Conservation (phyloP, 2,888 invertebrate species). For the Apodemia hepburni region DNA sequence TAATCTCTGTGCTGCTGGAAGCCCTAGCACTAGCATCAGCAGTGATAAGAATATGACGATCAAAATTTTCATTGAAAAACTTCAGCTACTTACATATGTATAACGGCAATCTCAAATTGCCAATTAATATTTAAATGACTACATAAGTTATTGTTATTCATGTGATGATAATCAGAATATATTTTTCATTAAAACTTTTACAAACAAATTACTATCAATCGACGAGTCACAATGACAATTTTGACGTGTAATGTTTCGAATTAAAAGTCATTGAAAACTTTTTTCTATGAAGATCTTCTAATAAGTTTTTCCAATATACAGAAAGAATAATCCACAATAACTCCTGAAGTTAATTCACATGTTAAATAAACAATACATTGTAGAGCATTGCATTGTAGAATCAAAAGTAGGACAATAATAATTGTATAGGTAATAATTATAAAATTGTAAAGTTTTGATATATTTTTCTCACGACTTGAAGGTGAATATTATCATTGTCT, state of each 20-base stretch:
- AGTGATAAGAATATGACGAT: constrained; percentile 48
- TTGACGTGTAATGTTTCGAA: constrained; percentile 36
- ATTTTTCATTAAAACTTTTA: constrained; percentile 37
- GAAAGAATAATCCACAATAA: too few species aligned
- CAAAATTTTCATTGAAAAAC: constrained; percentile 58
- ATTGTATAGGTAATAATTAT: not conserved
- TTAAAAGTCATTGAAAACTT: constrained; percentile 31
- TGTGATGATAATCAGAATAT: constrained; percentile 35
- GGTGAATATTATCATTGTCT: not conserved
- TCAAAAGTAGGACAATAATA: not conserved
- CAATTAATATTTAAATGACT: constrained; percentile 34
- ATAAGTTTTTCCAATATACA: not conserved
- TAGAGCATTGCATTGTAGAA: not conserved
- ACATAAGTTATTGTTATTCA: constrained; percentile 37
- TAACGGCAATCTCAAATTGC: constrained; percentile 46
- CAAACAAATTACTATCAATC: constrained; percentile 60
- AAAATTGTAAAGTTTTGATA: not conserved
- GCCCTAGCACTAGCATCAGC: constrained; percentile 39
- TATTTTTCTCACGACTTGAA: not conserved
- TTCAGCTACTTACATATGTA: constrained; percentile 38
- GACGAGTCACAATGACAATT: constrained; percentile 40
- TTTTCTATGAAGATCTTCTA: constrained; percentile 20
- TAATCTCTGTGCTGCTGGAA: constrained; percentile 47
- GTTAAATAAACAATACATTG: not conserved
- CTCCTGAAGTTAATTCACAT: not conserved